phyloP scores from a whole-genome alignment of 2,113 vertebrate genomes.

The Corythaixoides concolor region DNA sequence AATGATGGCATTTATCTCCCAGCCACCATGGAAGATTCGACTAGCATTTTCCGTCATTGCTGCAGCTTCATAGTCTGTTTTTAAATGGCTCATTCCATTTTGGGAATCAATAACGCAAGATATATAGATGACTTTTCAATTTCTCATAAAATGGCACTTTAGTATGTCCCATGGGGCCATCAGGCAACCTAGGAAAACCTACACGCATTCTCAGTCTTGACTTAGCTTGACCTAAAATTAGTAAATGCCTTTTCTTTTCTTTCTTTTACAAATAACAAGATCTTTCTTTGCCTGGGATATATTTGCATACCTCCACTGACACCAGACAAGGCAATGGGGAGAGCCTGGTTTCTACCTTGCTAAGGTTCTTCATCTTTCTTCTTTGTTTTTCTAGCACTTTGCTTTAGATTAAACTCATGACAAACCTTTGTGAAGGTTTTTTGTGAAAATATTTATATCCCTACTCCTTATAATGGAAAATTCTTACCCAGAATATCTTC shows the following conservation, averaged over 20 bases:
- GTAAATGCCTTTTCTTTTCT: not conserved
- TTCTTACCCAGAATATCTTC: not conserved
- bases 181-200: not conserved
- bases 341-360: not conserved
- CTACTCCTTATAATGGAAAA: not conserved
- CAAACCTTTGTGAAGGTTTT: not conserved
- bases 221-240: not conserved
- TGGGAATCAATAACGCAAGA: not conserved
- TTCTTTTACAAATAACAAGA: not conserved
- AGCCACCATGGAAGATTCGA: not conserved
- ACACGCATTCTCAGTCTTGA: not conserved
- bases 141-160: not conserved
- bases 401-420: not conserved
- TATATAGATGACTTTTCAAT: not conserved
- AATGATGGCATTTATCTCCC: not conserved
- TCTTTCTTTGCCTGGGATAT: not conserved
- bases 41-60: not conserved
- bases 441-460: not conserved
- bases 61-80: not conserved
- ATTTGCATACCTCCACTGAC: not conserved
- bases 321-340: not conserved
- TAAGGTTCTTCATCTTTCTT: not conserved
- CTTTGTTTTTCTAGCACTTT: not conserved
- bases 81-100: not conserved
- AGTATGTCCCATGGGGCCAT: not conserved